Conservation (phyloP, 2,113 vertebrate species). For the Sinocyclocheilus anophthalmus region DNA sequence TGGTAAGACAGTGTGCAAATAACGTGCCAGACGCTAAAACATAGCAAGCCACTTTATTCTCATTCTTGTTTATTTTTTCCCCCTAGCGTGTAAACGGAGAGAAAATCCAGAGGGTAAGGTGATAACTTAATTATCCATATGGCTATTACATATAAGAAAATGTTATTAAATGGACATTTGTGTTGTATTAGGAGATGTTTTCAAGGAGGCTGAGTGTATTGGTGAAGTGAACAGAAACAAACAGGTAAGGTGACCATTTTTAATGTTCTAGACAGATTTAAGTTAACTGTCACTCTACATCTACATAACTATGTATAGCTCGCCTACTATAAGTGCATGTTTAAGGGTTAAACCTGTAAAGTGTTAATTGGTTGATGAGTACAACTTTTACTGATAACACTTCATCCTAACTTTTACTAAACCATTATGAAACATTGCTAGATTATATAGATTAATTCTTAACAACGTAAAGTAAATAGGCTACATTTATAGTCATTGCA, state of each 20-base stretch:
- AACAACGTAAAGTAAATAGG: background rate
- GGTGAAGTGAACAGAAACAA: conserved; percentile 24
- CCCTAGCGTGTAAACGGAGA: conserved; percentile 63
- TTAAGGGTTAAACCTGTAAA: background rate
- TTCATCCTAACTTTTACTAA: background rate
- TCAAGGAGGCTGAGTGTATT: conserved; percentile 6
- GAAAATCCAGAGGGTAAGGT: conserved; percentile 70
- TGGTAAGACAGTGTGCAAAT: conserved; percentile 54
- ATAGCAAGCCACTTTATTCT: background rate
- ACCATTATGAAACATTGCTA: background rate
- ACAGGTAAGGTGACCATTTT: conserved; percentile 31
- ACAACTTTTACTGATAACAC: background rate
- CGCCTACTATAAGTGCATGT: background rate
- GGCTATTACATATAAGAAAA: background rate
- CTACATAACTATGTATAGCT: background rate
- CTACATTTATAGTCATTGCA: no score
- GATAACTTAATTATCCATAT: background rate
- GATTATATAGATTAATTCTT: background rate
- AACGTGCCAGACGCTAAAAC: background rate
- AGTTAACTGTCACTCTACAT: background rate
- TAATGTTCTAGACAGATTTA: background rate
- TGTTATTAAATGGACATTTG: background rate
- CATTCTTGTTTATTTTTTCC: background rate
- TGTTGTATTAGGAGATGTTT: conserved; percentile 38
- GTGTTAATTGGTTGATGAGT: background rate